Evolutionary conservation across 2,113 vertebrate genomes (phyloP), one percentile per base, ranked within the genome.

Genomic region (Cryptotis parvus): DNA sequence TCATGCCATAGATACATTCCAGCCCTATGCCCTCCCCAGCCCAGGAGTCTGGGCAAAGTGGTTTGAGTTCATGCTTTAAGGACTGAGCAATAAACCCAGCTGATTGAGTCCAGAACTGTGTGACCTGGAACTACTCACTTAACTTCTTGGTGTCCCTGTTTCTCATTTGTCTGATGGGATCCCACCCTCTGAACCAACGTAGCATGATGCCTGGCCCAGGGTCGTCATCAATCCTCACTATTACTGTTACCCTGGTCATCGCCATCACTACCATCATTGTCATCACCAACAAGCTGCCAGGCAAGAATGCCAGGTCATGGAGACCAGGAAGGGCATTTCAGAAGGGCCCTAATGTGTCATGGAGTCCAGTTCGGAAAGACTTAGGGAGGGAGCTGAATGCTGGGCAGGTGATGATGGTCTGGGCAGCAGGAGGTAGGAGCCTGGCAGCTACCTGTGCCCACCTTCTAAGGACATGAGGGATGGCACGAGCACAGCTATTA

Each of bases 401-500:
- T 4, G 31, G 61, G 4, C 31, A 12, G 37, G 63, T 29, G 37
- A 58, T n/a, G 20, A 65, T 6, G n/a, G 61, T 11, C 37, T 72
- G 37, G 10, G 69, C 55, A 58, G 55, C 20, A 58, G 55, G 6
- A 8, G 55, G 22, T 20, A 58, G 55, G 55, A 58, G 55, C 55
- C 18, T 27, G 29, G 31, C 37, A 68, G 61, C 39, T 4, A 9
- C 31, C 27, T 58, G 9, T 12, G 22, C 8, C 16, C 41, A 2
- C 39, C 12, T 75, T 33, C 35, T 27, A 77, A 29, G 35, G 39
- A 29, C 6, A 31, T 4, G 39, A n/a, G 49, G 52, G 55, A 58
- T 1, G 63, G 29, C 6, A 11, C 0, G 0, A 10, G 49, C 20
- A 29, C 9, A n/a, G n/a, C 18, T 0, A 1, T 8, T 5, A 41